phyloP scores from a whole-genome alignment of 2,797 vertebrate species.

The Aldrovandia affinis region DNA sequence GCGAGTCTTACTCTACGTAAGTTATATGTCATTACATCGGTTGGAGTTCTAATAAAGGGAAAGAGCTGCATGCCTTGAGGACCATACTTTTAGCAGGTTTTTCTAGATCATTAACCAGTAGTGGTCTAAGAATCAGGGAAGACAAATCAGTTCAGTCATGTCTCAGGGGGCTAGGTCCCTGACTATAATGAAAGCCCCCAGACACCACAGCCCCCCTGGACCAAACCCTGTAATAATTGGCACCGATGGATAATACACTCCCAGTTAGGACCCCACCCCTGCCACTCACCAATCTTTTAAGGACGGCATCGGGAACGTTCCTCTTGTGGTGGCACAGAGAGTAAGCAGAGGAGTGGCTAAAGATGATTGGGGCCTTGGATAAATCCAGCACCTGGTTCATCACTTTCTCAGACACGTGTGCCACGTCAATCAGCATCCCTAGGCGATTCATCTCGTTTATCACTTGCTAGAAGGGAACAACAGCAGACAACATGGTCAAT shows the following conservation, averaged over 20 bases:
- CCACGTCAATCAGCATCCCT: slow-evolving; percentile 89
- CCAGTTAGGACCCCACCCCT: neutral
- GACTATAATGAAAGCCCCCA: neutral
- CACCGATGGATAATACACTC: neutral
- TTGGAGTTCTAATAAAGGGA: neutral
- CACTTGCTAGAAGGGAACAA: slow-evolving; percentile 66
- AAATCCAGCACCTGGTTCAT: slow-evolving; percentile 78
- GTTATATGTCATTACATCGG: too few relatives aligned
- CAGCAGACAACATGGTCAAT: neutral
- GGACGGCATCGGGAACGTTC: slow-evolving; percentile 87
- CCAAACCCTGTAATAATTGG: neutral
- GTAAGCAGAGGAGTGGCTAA: slow-evolving; percentile 93
- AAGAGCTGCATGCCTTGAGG: neutral
- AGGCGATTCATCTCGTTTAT: slow-evolving; percentile 90
- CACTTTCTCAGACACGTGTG: slow-evolving; percentile 82
- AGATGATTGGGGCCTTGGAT: slow-evolving; percentile 87
- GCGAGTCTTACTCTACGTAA: neutral
- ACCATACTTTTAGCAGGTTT: too few relatives aligned
- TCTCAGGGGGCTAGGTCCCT: neutral
- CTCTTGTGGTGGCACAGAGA: slow-evolving; percentile 72
- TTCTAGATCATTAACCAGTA: neutral
- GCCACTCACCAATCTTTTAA: slow-evolving; percentile 80
- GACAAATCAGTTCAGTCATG: neutral
- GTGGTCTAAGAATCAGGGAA: neutral
- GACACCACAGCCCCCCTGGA: neutral